Base-by-base conservation (phyloP, 2,113 vertebrate species). In the Microtus oregoni region DNA sequence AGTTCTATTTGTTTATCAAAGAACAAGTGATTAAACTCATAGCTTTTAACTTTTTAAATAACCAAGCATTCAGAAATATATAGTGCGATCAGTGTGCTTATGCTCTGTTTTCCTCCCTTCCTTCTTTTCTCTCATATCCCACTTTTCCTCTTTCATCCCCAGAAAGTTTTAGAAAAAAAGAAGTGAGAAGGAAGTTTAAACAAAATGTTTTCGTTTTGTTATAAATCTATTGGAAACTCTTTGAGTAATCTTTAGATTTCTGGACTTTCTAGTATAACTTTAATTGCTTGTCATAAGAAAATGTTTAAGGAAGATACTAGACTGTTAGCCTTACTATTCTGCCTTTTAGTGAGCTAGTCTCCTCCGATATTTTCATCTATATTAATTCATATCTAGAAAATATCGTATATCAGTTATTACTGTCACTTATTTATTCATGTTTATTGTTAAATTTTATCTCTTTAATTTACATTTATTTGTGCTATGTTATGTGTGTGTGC, bases 21-120 rank as follows among this genome's bases (percentile, higher is more conserved):
- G 68, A 96, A 91, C n/a, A 96, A 95, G 70, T 4, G 52, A 20
- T 96, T 75, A 52, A 91, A 95, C 47, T 94, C 75, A 15, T 7
- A 15, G 67, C 89, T 38, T 44, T 55, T 58, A 89, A 28, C 28
- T 97, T 97, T 97, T 97, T 85, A 81, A 91, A 10, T 76, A 88
- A 90, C 68, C n/a, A 14, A 94, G 86, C 92, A 67, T 13, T 89
- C 70, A 38, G 72, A 63, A 73, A 94, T 47, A 55, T 11, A 52
- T 94, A 97, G 91, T 88, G 41, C 6, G 30, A 44, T 38, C 28
- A 26, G 1, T 30, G 63, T 76, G 26, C 13, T 47, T 52, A 28
- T 3, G 13, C 30, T 85, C 3, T 76, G 8, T 79, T 92, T 93
- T 81, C n/a, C 20, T 86, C 58, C 10, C 17, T 76, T 82, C 6